phyloP scores from a whole-genome alignment of 2,888 invertebrate species.

The Macaria liturata region DNA sequence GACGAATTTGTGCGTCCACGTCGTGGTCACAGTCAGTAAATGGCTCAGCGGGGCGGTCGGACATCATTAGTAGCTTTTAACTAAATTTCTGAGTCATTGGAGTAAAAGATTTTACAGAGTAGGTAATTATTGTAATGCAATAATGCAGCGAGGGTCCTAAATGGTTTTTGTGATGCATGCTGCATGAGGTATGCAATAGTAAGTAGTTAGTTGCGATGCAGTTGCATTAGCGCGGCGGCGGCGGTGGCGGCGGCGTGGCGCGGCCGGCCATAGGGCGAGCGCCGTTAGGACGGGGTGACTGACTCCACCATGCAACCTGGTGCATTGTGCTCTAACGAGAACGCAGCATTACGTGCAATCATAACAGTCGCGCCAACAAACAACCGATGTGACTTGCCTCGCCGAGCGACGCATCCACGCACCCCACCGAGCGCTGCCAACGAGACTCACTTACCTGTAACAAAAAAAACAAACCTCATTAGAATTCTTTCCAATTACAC shows the following conservation, averaged over 20 bases:
- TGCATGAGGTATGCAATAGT: conserved; percentile 5
- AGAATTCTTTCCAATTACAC: conserved; percentile 6
- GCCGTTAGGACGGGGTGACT: conserved; percentile 81
- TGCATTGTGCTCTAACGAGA: conserved; percentile 83
- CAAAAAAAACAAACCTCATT: conserved; percentile 45
- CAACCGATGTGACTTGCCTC: conserved; percentile 51
- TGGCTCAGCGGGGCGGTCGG: conserved; percentile 59
- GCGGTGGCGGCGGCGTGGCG: conserved; percentile 70
- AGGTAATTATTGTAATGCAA: conserved; percentile 36
- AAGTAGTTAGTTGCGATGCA: conserved; percentile 38
- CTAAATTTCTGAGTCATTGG: conserved; percentile 32
- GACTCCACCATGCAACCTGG: conserved; percentile 79
- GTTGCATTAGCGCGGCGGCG: conserved; percentile 68
- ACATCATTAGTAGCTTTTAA: conserved; percentile 41
- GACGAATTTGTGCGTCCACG: conserved; percentile 38
- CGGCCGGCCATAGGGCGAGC: conserved; percentile 75
- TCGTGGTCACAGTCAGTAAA: conserved; percentile 34
- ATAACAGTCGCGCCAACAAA: conserved; percentile 62
- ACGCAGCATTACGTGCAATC: conserved; percentile 74
- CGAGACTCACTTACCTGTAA: conserved; percentile 63
- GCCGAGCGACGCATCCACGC: background rate
- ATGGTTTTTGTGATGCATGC: conserved; percentile 3
- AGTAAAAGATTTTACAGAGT: conserved; percentile 29
- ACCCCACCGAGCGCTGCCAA: no score
- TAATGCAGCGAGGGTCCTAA: conserved; percentile 2